A percentile compares a stretch with the other conserved stretches of the same genome.
These are phyloP conservation scores for Setipinna tenuifilis DNA, from an alignment of 2,797 vertebrate species.

Conservation along the genomic window DNA sequence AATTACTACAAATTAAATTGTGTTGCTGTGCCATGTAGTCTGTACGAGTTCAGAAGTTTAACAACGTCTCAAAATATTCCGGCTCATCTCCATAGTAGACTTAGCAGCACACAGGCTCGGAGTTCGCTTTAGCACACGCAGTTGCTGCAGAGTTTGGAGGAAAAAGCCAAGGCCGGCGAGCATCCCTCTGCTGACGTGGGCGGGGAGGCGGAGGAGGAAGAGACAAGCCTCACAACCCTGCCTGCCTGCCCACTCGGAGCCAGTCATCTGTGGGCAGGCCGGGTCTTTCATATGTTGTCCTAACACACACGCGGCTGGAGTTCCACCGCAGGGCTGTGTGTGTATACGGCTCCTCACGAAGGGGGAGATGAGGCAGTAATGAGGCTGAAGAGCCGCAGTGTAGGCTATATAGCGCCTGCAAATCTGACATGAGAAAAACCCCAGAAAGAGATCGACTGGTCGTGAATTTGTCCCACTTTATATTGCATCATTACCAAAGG, in stretches of 20 bases:
- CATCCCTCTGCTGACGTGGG: background rate
- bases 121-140: background rate
- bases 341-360: background rate
- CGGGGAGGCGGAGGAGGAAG: conserved; percentile 10
- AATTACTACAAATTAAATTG: conserved; percentile 14
- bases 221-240: conserved; percentile 15
- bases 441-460: background rate
- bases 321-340: background rate
- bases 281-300: background rate
- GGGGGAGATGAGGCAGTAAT: background rate
- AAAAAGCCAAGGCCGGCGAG: background rate
- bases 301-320: background rate
- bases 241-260: conserved; percentile 15
- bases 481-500: background rate
- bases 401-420: background rate
- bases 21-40: background rate
- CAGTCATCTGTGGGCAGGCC: conserved; percentile 14
- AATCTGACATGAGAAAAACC: background rate
- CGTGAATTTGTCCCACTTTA: background rate
- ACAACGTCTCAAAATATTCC: background rate
- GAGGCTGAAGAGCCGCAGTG: background rate
- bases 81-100: background rate
- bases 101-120: background rate
- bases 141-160: background rate
- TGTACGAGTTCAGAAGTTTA: background rate